Base-by-base conservation (phyloP, 2,888 invertebrate genomes). In the Meiosimyza platycephala region DNA sequence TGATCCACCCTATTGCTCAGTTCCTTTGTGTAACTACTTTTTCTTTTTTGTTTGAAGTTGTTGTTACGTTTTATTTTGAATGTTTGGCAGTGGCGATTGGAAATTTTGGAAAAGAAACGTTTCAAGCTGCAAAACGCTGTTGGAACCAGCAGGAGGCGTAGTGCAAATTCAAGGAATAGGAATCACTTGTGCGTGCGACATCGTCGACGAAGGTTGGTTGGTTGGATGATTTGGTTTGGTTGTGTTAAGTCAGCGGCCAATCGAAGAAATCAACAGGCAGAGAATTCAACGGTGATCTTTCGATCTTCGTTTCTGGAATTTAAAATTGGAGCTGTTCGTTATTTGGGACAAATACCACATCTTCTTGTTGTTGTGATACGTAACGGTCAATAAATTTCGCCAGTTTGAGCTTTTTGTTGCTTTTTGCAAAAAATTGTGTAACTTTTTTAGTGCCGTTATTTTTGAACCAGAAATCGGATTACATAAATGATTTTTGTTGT, bases 161-260 rank as follows among this genome's bases (percentile, higher is more conserved):
- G 78, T 78, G 78, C 77, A 79, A 78, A 79, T 79, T 79, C 73
- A 77, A 78, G 78, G 77, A 75, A 79, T 77, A 84, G 80, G 83
- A 85, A 83, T 85, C 85, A 85, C 81, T 85, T 84, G 84, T 83
- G 80, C 82, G 82, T 84, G 81, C 81, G 80, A 84, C 82, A 79
- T 84, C 80, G 77, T 70, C 79, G 81, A 78, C 75, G 79, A 82
- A 80, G 83, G 85, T 28, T 28, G 3, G 28, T 28, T 28, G 28
- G 28, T 28, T 28, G 3, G 28, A 4, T 2, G 3, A 2, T 1
- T 22, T 22, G 22, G 22, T 2, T 28, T 4, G 28, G 28, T 85
- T 82, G 83, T 81, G 40, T 63, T 51, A 48, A 72, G 68, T 60
- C 65, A 13, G 3, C 3, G 28, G 22, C 6, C 22, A 1, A 55